A percentile compares a stretch with the other conserved stretches of the same genome.
phyloP scores from a whole-genome alignment of 1,140 invertebrate genomes.

The Trichoplusia ni region DNA sequence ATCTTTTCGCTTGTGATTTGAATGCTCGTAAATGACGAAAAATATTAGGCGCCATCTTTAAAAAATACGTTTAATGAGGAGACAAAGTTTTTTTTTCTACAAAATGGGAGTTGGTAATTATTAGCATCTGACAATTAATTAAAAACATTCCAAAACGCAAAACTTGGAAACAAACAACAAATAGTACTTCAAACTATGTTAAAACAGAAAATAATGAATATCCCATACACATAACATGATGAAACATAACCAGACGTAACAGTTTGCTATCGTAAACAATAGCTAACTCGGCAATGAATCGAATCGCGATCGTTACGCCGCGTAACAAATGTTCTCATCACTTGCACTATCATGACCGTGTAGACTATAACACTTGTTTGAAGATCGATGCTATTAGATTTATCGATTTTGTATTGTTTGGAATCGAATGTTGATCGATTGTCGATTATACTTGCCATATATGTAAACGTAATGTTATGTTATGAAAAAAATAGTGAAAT shows the following conservation, averaged over 20 bases:
- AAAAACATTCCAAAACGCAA: too few species aligned
- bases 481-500: too few species aligned
- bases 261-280: slow-evolving; percentile 2
- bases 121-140: too few species aligned
- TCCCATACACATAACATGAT: neutral
- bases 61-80: too few species aligned
- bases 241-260: neutral
- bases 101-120: too few species aligned
- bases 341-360: slow-evolving; percentile 16
- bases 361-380: neutral
- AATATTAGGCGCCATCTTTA: too few species aligned
- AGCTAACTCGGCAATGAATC: slow-evolving; percentile 2
- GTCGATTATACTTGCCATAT: too few species aligned
- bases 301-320: slow-evolving; percentile 12
- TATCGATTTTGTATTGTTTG: slow-evolving; percentile 1
- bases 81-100: too few species aligned
- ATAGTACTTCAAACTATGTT: neutral
- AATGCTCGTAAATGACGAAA: too few species aligned
- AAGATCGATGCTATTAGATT: neutral
- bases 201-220: neutral
- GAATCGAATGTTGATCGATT: neutral
- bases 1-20: too few species aligned
- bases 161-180: too few species aligned
- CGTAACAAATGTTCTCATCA: slow-evolving; percentile 9
- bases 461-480: too few species aligned